Conservation (phyloP, 2,113 vertebrate genomes). For the Recurvirostra avosetta region DNA sequence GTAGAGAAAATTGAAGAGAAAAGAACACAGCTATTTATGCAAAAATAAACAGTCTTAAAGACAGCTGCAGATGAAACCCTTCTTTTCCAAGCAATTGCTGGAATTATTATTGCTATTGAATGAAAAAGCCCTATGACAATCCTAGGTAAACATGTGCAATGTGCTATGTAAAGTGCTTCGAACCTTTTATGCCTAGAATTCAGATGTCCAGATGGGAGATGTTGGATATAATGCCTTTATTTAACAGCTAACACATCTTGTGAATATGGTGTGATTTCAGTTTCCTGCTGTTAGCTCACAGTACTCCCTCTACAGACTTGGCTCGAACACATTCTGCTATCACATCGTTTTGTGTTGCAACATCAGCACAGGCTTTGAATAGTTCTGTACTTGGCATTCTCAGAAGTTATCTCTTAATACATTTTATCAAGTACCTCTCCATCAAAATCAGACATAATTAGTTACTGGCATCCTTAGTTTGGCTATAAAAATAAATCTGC, state of each 20-base stretch:
- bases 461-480: slow-evolving; percentile 3
- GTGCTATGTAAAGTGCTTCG: neutral
- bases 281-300: slow-evolving; percentile 18
- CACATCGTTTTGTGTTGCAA: slow-evolving; percentile 13
- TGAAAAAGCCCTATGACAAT: neutral
- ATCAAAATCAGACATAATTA: slow-evolving; percentile 46
- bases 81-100: neutral
- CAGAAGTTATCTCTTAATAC: slow-evolving; percentile 31
- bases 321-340: neutral
- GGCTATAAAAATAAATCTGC: slow-evolving; percentile 28
- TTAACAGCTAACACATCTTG: neutral
- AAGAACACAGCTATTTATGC: neutral
- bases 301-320: slow-evolving; percentile 17
- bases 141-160: neutral
- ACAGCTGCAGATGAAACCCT: neutral
- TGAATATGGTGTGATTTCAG: slow-evolving; percentile 4
- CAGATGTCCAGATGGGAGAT: neutral
- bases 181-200: neutral
- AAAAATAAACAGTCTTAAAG: neutral
- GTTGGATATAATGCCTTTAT: neutral
- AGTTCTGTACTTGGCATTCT: slow-evolving; percentile 38
- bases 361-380: slow-evolving; percentile 45
- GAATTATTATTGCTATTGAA: neutral
- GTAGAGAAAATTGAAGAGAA: neutral
- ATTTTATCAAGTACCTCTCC: slow-evolving; percentile 41